Evolutionary conservation across 2,888 invertebrate genomes (phyloP), one percentile per base, ranked within the genome.

Genomic region (Drosophila phalerata): DNA sequence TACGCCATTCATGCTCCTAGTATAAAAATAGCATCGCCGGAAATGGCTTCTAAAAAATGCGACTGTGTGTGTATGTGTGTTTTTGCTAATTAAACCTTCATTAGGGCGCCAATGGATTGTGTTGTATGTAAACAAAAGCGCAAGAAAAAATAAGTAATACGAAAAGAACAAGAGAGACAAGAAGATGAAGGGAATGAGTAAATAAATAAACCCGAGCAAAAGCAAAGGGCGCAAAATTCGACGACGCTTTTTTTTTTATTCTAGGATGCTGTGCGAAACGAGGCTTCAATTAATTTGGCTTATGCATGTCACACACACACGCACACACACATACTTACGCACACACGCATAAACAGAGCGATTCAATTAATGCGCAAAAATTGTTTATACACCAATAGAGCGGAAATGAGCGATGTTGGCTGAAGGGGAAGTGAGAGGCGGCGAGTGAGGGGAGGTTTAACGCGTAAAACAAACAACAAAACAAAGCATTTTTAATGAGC

Each of bases 321-420:
- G 40, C 49, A 32, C 66, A 42, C 17, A 32, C 62, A 5, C 63
- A 37, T 48, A 37, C 43, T 15, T 11, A 47, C 34, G 60, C 52
- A 64, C 61, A 55, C 49, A 62, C 43, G n/a, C 56, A 43, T 60
- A 56, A 57, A 68, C 69, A 60, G 47, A 69, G 71, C 74, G 56
- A 83, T 86, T 86, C 82, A 83, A 83, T 83, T 83, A 83, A 84
- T 85, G 85, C 75, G 77, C 85, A 82, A 85, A 84, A 84, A 84
- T 84, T 84, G 84, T 88, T 87, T 85, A 82, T 84, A 85, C 83
- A 57, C 73, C 84, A 84, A 84, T 87, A 77, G 85, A 88, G 80
- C 80, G 85, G 74, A 84, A 85, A 83, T 77, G 81, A 73, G 22
- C 58, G 67, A 71, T 68, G 70, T 42, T 45, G 47, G 49, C 5